Base-by-base conservation (phyloP, 2,113 vertebrate species). In the Tachysurus vachellii region DNA sequence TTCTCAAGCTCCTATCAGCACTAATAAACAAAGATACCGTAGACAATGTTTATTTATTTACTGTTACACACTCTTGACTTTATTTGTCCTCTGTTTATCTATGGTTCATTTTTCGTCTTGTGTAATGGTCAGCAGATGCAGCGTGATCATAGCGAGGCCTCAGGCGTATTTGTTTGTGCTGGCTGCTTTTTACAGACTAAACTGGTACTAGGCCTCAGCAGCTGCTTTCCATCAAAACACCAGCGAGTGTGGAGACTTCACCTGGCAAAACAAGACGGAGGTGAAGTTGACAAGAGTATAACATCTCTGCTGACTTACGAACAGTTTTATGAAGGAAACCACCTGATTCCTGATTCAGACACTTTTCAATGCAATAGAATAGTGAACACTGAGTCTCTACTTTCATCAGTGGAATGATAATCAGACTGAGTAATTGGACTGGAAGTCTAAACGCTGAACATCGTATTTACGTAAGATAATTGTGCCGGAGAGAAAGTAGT, bases 71-170 rank as follows among this genome's bases (percentile, higher is more conserved):
- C 89, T 92, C 95, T 94, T 91, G 86, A 94, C 91, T 93, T 96
- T 95, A 94, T 95, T 94, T 92, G 86, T 92, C 89, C 56, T 71
- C 80, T 42, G 50, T 71, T 42, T 61, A 54, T 47, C 82, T 82
- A n/a, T 85, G 71, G 83, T 89, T 92, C 12, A 57, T 91, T 89
- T 44, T 61, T 91, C 93, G 93, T 95, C 89, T 94, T 90, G 93
- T 89, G 86, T 97, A 98, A 98, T 97, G 95, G 96, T 90, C 97
- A 96, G 95, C 97, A 98, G 97, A 98, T 97, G 96, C 95, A 91
- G 91, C 77, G 93, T 91, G 92, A 95, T 86, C 83, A 50, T 50
- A 64, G 26, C 90, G 87, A 83, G 88, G 92, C 94, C 94, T 92
- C 94, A 94, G 93, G 95, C 94, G 93, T 96, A 96, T 97, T 98